Evolutionary conservation across 92 coral and sea anemone genomes (phyloP).

Genomic region (Pocillopora grandis): DNA sequence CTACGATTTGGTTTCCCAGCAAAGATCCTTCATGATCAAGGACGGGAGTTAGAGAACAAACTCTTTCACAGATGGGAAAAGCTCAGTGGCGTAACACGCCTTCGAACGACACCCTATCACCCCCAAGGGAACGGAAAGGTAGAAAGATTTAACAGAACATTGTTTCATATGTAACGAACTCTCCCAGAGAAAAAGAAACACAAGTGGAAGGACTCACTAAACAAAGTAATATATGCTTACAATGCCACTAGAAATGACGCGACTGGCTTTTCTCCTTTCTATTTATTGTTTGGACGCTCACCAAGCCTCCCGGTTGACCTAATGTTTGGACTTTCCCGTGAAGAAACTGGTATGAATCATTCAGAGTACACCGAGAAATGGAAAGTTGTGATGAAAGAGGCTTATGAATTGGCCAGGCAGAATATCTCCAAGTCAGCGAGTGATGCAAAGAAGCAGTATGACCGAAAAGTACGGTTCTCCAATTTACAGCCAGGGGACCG

Average conservation of each 20-base stretch:
- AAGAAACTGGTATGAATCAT: not conserved
- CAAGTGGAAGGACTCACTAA: slow-evolving; percentile 29
- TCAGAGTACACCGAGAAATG: slow-evolving; percentile 1
- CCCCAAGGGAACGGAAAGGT: slow-evolving; percentile 1
- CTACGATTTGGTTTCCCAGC: slow-evolving; percentile 44
- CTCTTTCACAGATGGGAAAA: slow-evolving; percentile 5
- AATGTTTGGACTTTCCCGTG: slow-evolving; percentile 26
- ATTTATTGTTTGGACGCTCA: slow-evolving; percentile 42
- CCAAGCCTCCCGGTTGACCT: slow-evolving; percentile 52
- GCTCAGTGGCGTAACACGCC: not conserved
- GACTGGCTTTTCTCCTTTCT: slow-evolving; percentile 47
- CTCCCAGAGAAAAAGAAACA: slow-evolving; percentile 28
- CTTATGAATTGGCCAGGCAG: slow-evolving; percentile 25
- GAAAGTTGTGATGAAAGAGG: slow-evolving; percentile 34
- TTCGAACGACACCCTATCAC: not conserved
- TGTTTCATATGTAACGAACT: slow-evolving; percentile 20
- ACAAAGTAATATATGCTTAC: slow-evolving; percentile 30
- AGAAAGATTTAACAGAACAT: not conserved
- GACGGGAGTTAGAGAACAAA: slow-evolving; percentile 26
- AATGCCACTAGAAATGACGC: slow-evolving; percentile 27
- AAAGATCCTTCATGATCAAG: slow-evolving; percentile 33
- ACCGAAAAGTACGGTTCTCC: slow-evolving; percentile 35
- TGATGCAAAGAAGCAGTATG: not conserved
- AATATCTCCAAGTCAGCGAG: slow-evolving; percentile 18
- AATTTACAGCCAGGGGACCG: slow-evolving; percentile 50